Conservation (phyloP, 2,888 invertebrate species). For the Adelphocoris suturalis region DNA sequence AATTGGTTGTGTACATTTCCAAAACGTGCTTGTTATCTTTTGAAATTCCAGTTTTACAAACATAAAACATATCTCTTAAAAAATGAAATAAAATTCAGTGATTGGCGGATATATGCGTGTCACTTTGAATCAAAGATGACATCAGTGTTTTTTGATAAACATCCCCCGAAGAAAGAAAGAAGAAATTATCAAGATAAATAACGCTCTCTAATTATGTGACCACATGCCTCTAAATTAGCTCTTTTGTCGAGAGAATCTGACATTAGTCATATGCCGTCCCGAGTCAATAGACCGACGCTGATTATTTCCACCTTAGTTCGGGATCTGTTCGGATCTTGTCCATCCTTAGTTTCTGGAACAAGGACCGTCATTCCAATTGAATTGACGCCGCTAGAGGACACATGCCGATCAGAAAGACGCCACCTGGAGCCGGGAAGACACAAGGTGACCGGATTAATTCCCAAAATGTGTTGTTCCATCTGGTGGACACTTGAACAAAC, state of each 20-base stretch:
- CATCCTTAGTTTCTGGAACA: not conserved
- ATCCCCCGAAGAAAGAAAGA: not conserved
- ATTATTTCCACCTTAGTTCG: constrained; percentile 13
- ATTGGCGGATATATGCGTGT: not conserved
- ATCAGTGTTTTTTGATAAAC: not conserved
- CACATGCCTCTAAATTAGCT: not conserved
- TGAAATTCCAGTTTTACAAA: too few species aligned
- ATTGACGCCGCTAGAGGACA: not conserved
- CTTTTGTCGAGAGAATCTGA: not conserved
- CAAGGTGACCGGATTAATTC: not conserved
- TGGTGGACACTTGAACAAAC: not conserved
- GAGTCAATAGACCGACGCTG: constrained; percentile 3
- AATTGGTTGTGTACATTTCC: too few species aligned
- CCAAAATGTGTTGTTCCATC: not conserved
- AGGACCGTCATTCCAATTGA: not conserved
- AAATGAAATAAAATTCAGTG: too few species aligned
- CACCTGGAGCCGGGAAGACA: not conserved
- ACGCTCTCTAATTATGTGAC: not conserved
- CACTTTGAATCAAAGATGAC: not conserved
- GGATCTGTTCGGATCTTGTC: constrained; percentile 19
- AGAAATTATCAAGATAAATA: constrained; percentile 17
- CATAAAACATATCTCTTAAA: too few species aligned
- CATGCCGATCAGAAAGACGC: too few species aligned
- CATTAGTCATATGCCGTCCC: constrained; percentile 22
- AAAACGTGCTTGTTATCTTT: too few species aligned